Evolutionary conservation across 2,797 vertebrate species (phyloP).

Genomic region (Chiloscyllium punctatum): DNA sequence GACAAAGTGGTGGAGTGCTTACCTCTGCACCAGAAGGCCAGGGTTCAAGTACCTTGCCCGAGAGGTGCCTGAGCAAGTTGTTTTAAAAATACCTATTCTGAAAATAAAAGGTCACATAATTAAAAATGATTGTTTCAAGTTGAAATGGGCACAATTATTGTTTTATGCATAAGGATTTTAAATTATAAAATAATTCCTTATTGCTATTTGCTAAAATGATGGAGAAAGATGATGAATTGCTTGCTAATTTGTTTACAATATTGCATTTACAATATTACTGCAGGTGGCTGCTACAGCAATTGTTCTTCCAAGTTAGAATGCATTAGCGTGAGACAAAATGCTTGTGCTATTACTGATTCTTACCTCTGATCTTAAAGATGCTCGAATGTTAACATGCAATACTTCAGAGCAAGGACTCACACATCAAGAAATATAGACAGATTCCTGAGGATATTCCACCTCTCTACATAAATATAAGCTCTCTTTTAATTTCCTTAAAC

Average conservation of each 20-base stretch:
- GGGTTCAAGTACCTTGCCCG: no score
- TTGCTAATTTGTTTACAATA: not conserved
- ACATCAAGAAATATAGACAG: not conserved
- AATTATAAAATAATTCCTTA: not conserved
- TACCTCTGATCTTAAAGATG: not conserved
- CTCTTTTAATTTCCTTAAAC: not conserved
- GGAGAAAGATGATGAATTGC: not conserved
- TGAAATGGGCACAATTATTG: not conserved
- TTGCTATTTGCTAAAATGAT: not conserved
- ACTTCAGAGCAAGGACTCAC: not conserved
- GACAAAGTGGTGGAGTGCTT: no score
- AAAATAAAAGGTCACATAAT: not conserved
- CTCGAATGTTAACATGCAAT: not conserved
- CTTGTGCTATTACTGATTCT: not conserved
- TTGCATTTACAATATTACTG: not conserved
- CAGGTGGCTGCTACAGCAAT: not conserved
- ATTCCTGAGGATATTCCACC: not conserved
- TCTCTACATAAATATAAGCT: not conserved
- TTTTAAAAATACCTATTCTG: not conserved
- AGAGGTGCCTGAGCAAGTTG: no score
- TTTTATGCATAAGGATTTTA: not conserved
- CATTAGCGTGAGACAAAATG: not conserved
- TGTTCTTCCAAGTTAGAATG: not conserved
- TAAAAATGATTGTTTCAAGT: not conserved
- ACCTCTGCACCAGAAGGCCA: no score